These are phyloP conservation scores for Corythaeola cristata DNA, from an alignment of 2,113 vertebrate genomes.

Conservation along the genomic window DNA sequence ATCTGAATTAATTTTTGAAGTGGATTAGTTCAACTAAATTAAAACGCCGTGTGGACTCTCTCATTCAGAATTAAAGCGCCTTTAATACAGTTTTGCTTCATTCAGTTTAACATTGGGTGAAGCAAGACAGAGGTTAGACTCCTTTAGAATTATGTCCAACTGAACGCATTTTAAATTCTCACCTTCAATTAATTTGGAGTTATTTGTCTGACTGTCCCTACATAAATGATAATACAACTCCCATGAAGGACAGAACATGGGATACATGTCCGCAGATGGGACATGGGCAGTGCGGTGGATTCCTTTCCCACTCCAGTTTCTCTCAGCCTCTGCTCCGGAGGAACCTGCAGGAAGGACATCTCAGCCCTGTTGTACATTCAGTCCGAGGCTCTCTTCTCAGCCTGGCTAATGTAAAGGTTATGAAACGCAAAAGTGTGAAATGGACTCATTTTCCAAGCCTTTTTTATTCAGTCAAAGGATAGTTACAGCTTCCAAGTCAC, in stretches of 20 bases:
- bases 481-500: not conserved
- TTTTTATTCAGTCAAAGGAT: not conserved
- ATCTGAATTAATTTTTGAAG: constrained; percentile 67
- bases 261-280: not conserved
- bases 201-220: not conserved
- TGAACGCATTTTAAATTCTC: not conserved
- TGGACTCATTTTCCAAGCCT: not conserved
- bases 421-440: not conserved
- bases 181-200: not conserved
- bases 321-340: not conserved
- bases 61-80: constrained; percentile 41
- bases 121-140: not conserved
- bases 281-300: accelerated
- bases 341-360: not conserved
- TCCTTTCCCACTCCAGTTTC: not conserved
- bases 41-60: constrained; percentile 52
- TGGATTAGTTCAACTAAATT: constrained; percentile 69
- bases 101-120: not conserved
- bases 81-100: constrained; percentile 53
- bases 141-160: not conserved
- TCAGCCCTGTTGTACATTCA: not conserved
- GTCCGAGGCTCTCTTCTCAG: not conserved
- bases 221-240: not conserved
- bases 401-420: not conserved
- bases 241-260: not conserved